These are phyloP conservation scores for Yasuhikotakia modesta DNA, from an alignment of 2,797 vertebrate species.

Conservation along the genomic window DNA sequence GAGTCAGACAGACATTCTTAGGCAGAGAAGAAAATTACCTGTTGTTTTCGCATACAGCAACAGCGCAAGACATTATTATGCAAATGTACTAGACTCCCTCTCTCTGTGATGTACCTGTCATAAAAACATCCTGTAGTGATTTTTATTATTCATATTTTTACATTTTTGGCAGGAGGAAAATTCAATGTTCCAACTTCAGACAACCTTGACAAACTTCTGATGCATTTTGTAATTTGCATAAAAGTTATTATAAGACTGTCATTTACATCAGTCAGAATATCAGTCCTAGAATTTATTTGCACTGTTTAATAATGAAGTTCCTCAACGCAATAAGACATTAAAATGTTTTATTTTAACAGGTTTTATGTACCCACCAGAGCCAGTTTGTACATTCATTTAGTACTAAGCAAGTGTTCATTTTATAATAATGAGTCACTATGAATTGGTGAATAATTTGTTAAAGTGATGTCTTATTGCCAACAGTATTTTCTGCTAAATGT, in stretches of 20 bases:
- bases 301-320: too few species aligned
- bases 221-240: too few species aligned
- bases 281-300: neutral
- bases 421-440: neutral
- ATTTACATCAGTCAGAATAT: neutral
- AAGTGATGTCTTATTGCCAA: too few species aligned
- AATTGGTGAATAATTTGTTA: too few species aligned
- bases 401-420: neutral
- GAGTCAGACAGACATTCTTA: neutral
- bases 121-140: neutral
- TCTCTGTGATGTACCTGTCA: neutral
- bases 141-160: too few species aligned
- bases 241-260: too few species aligned
- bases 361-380: neutral
- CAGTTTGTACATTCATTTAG: neutral
- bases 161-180: too few species aligned
- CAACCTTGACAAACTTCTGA: too few species aligned
- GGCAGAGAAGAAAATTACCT: too few species aligned
- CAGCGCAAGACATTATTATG: neutral
- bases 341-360: neutral
- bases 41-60: neutral
- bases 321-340: too few species aligned
- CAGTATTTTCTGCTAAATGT: neutral
- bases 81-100: neutral
- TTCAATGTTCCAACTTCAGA: too few species aligned